phyloP scores from a whole-genome alignment of 2,888 invertebrate genomes.

The Parascotia fuliginaria region DNA sequence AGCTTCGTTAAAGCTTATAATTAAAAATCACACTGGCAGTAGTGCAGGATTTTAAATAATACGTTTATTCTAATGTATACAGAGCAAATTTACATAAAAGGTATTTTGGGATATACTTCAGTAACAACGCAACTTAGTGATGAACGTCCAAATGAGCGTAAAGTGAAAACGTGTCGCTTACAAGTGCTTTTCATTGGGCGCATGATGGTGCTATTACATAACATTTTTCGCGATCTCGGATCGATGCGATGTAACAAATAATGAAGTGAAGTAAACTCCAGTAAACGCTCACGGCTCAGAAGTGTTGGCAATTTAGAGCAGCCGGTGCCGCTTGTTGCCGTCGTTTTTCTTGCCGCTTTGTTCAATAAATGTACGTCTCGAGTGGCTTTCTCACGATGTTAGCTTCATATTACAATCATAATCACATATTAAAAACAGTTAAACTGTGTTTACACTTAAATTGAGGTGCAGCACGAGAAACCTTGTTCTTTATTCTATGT shows the following conservation, averaged over 20 bases:
- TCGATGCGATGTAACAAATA: conserved; percentile 73
- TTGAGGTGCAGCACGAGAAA: background rate
- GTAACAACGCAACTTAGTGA: conserved; percentile 16
- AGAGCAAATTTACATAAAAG: conserved; percentile 4
- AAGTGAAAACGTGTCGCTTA: background rate
- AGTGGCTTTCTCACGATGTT: conserved; percentile 66
- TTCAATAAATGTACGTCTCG: conserved; percentile 74
- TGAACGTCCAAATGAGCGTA: conserved; percentile 5
- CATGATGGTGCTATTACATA: conserved; percentile 35
- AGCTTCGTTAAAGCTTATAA: background rate
- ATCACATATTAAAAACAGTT: conserved; percentile 47
- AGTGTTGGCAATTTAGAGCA: conserved; percentile 79
- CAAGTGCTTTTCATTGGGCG: conserved; percentile 14
- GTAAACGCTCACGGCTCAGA: conserved; percentile 67
- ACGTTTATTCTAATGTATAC: background rate
- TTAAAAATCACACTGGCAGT: background rate
- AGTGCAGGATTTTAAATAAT: background rate
- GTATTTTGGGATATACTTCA: conserved; percentile 8
- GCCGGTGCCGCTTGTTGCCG: conserved; percentile 73
- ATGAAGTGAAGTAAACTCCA: conserved; percentile 72
- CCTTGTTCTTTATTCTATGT: background rate
- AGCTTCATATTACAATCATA: conserved; percentile 63
- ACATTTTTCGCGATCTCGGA: conserved; percentile 52
- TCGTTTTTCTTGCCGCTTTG: conserved; percentile 77
- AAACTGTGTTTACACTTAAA: conserved; percentile 22